These are phyloP conservation scores for Dipodomys spectabilis DNA, from an alignment of 2,113 vertebrate genomes.

Conservation along the genomic window DNA sequence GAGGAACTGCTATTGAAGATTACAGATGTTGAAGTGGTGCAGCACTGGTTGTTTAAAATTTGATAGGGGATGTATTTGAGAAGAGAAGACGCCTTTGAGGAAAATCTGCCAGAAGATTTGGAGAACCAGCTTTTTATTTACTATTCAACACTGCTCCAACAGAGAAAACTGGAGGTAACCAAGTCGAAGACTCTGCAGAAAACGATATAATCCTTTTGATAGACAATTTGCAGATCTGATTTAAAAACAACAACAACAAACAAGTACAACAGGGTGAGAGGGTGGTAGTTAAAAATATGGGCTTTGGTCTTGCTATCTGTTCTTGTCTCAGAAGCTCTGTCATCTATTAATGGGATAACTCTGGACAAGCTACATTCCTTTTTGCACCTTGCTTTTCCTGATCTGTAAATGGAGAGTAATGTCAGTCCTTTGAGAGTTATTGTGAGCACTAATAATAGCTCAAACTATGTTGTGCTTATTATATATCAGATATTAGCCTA, in stretches of 20 bases:
- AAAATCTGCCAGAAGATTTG: not conserved
- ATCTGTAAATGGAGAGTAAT: not conserved
- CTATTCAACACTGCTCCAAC: not conserved
- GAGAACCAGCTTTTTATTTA: not conserved
- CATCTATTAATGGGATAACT: not conserved
- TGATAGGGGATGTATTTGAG: not conserved
- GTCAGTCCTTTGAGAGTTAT: not conserved
- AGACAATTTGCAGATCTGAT: not conserved
- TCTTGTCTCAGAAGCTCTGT: not conserved
- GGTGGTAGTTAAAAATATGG: not conserved
- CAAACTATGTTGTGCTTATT: not conserved
- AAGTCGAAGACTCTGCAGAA: not conserved
- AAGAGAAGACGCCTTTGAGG: not conserved
- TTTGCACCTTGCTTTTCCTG: not conserved
- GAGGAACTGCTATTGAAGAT: not conserved
- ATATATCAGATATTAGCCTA: not conserved
- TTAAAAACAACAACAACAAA: too few species aligned
- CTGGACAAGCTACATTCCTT: not conserved
- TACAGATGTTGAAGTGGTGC: not conserved
- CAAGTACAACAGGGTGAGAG: not conserved
- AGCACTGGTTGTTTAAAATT: not conserved
- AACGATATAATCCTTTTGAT: not conserved
- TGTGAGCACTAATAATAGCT: not conserved
- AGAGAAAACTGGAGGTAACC: not conserved
- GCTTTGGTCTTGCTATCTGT: not conserved